These are phyloP conservation scores for Empis stercorea DNA, from an alignment of 2,888 invertebrate genomes.

Conservation along the genomic window DNA sequence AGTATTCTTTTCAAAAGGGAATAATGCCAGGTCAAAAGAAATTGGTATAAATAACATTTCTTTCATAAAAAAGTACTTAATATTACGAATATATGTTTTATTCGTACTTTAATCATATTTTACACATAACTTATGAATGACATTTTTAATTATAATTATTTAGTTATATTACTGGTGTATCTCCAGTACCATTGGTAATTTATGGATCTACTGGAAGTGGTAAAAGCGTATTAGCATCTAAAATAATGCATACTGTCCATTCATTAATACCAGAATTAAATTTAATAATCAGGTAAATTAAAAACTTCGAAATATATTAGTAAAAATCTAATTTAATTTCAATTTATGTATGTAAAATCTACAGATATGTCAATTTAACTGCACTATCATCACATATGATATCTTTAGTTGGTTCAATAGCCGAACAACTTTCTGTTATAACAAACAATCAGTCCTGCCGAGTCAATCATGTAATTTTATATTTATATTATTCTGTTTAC, in stretches of 20 bases:
- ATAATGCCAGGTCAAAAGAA: too few relatives aligned
- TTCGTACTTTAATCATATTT: too few relatives aligned
- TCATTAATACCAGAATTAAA: slow-evolving; percentile 50
- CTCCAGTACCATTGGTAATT: slow-evolving; percentile 52
- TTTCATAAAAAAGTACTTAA: too few relatives aligned
- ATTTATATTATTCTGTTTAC: background rate
- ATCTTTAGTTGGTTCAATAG: slow-evolving; percentile 55
- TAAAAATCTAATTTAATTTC: too few relatives aligned
- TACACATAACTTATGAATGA: too few relatives aligned
- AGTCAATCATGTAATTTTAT: slow-evolving; percentile 43
- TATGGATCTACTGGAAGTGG: slow-evolving; percentile 73
- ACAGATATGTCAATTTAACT: slow-evolving; percentile 30
- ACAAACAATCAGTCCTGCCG: slow-evolving; percentile 52
- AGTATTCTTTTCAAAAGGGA: too few relatives aligned
- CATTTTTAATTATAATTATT: background rate
- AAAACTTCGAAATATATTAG: background rate
- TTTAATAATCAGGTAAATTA: slow-evolving; percentile 33
- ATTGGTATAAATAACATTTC: too few relatives aligned
- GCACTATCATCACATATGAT: slow-evolving; percentile 28
- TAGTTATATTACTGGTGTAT: slow-evolving; percentile 52
- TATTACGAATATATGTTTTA: too few relatives aligned
- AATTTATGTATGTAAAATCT: background rate
- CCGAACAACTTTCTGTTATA: slow-evolving; percentile 60
- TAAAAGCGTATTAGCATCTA: slow-evolving; percentile 66
- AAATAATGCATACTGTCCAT: slow-evolving; percentile 52